Evolutionary conservation across 2,113 vertebrate species (phyloP).

Genomic region (Semnornis frantzii): DNA sequence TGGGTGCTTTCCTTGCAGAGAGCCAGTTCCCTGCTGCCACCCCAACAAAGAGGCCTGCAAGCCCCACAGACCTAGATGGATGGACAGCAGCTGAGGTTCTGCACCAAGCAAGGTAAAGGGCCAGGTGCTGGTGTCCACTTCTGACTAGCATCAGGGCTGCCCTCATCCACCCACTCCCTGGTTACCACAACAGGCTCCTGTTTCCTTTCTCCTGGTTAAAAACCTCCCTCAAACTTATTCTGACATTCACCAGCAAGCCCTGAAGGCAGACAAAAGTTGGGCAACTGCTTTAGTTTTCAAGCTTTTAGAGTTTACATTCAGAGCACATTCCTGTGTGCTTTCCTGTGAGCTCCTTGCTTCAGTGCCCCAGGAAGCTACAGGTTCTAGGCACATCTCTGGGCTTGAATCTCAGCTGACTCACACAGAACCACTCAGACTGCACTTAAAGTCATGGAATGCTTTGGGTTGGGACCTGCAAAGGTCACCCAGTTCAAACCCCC

Average conservation of each 20-base stretch:
- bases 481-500: too few species aligned
- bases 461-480: too few species aligned
- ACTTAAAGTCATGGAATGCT: neutral
- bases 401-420: neutral
- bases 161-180: neutral
- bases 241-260: neutral
- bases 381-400: neutral
- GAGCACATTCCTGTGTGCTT: neutral
- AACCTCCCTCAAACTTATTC: neutral
- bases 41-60: constrained; percentile 58
- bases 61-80: constrained; percentile 55
- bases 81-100: constrained; percentile 76
- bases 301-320: neutral
- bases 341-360: neutral
- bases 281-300: neutral
- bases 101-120: constrained; percentile 85
- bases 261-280: neutral
- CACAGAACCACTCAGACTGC: neutral
- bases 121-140: neutral
- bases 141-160: neutral
- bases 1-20: constrained; percentile 63
- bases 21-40: constrained; percentile 69
- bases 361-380: neutral
- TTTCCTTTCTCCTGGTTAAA: neutral
- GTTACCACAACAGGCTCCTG: neutral